These are phyloP conservation scores for Chrysina gloriosa DNA, from an alignment of 2,888 invertebrate genomes.

Conservation along the genomic window DNA sequence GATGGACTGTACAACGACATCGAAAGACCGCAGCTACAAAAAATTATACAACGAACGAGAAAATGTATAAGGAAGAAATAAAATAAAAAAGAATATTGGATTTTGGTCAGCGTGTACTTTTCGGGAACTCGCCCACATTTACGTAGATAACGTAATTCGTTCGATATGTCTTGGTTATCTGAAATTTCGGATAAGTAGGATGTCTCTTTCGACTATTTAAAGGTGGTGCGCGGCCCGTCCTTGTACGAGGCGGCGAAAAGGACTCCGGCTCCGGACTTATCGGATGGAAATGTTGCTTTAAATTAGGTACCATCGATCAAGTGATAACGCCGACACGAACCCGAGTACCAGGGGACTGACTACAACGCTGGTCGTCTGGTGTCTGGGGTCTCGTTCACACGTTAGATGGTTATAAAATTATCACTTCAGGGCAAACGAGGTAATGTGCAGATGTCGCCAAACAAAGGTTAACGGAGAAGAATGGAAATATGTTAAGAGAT, in stretches of 20 bases:
- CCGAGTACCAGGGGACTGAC: neutral
- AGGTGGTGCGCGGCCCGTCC: neutral
- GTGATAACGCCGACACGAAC: slow-evolving; percentile 3
- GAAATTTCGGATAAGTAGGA: slow-evolving; percentile 25
- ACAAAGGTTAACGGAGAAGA: neutral
- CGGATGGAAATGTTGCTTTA: slow-evolving; percentile 31
- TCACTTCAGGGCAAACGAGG: neutral
- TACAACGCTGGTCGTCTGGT: neutral
- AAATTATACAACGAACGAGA: neutral
- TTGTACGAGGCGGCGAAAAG: neutral
- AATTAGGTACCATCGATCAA: slow-evolving; percentile 35
- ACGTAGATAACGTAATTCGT: slow-evolving; percentile 10
- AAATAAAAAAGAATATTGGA: neutral
- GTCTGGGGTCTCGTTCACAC: neutral
- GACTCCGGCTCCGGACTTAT: slow-evolving; percentile 9
- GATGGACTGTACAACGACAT: neutral
- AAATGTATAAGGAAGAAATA: neutral
- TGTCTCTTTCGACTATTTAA: slow-evolving; percentile 2
- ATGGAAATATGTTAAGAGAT: too few relatives aligned
- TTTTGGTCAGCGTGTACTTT: neutral
- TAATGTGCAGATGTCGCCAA: too few relatives aligned
- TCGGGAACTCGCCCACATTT: slow-evolving; percentile 21
- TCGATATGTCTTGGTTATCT: slow-evolving; percentile 31
- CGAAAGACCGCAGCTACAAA: neutral
- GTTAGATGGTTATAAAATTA: slow-evolving; percentile 5